A percentile compares a stretch with the other conserved stretches of the same genome.
These are phyloP conservation scores for Hiodon alosoides DNA, from an alignment of 2,113 vertebrate species.

Conservation along the genomic window DNA sequence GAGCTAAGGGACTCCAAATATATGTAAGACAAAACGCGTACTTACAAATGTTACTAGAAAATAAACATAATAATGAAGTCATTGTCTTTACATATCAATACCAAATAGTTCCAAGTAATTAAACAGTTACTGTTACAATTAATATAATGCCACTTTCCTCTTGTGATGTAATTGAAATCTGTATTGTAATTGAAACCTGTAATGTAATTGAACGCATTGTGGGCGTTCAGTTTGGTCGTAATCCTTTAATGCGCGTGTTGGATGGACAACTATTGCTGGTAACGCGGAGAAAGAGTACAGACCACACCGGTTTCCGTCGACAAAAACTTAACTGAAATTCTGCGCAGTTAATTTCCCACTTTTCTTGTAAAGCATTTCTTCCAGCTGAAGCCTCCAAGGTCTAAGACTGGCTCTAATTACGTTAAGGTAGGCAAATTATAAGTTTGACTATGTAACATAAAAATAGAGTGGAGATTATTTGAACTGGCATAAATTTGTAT, in stretches of 20 bases:
- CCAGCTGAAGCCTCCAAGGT: slow-evolving; percentile 20
- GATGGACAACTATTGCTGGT: not conserved
- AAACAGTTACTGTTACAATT: too few species aligned
- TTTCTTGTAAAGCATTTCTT: not conserved
- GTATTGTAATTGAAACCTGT: too few species aligned
- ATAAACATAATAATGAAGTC: too few species aligned
- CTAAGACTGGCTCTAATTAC: slow-evolving; percentile 38
- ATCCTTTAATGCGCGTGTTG: not conserved
- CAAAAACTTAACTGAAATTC: not conserved
- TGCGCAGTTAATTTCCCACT: not conserved
- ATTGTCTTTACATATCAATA: too few species aligned
- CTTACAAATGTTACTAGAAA: too few species aligned
- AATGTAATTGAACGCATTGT: too few species aligned
- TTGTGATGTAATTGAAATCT: too few species aligned
- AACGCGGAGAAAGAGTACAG: not conserved
- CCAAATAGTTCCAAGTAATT: too few species aligned
- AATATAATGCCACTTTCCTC: too few species aligned
- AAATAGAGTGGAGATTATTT: not conserved
- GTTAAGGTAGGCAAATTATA: slow-evolving; percentile 25
- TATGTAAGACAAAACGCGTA: too few species aligned
- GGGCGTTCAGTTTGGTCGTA: too few species aligned
- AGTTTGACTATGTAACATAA: not conserved
- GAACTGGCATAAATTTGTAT: not conserved
- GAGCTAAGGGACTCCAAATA: too few species aligned
- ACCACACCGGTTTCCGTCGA: not conserved